These are phyloP conservation scores for Mycogona germanica DNA, from an alignment of 2,888 invertebrate genomes.

Conservation along the genomic window DNA sequence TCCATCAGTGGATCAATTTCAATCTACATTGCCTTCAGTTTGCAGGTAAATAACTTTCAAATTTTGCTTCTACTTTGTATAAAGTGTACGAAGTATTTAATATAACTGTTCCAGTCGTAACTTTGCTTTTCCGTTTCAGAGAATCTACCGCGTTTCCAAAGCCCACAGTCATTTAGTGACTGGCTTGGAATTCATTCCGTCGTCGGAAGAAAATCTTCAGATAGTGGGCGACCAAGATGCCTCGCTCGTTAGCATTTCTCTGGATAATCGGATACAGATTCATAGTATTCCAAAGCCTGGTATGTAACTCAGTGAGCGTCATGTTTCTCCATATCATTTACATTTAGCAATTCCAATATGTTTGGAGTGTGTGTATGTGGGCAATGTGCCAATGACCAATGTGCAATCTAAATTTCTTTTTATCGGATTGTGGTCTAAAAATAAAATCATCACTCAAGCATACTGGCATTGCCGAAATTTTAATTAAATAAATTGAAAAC, in stretches of 20 bases:
- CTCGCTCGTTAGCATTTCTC: constrained; percentile 86
- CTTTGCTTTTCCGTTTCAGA: constrained; percentile 40
- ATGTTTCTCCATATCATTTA: too few species aligned
- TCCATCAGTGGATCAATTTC: constrained; percentile 89
- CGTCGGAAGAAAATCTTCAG: constrained; percentile 24
- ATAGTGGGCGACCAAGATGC: constrained; percentile 46
- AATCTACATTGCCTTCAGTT: constrained; percentile 79
- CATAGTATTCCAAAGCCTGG: constrained; percentile 55
- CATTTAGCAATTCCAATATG: too few species aligned
- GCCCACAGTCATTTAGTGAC: constrained; percentile 97
- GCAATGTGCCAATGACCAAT: too few species aligned
- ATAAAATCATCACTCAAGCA: too few species aligned
- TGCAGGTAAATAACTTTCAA: constrained; percentile 44
- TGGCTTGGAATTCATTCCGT: constrained; percentile 80
- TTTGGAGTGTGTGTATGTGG: too few species aligned
- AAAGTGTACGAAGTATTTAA: neutral
- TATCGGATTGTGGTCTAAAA: too few species aligned
- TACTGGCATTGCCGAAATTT: too few species aligned
- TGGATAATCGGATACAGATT: constrained; percentile 85
- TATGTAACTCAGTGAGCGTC: too few species aligned
- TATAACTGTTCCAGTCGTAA: neutral
- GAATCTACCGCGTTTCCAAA: constrained; percentile 63
- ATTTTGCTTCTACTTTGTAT: neutral
- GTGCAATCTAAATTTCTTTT: too few species aligned
- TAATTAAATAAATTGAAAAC: too few species aligned